Evolutionary conservation across 2,888 invertebrate genomes (phyloP), one percentile per base, ranked within the genome.

Genomic region (Desoria tigrina): DNA sequence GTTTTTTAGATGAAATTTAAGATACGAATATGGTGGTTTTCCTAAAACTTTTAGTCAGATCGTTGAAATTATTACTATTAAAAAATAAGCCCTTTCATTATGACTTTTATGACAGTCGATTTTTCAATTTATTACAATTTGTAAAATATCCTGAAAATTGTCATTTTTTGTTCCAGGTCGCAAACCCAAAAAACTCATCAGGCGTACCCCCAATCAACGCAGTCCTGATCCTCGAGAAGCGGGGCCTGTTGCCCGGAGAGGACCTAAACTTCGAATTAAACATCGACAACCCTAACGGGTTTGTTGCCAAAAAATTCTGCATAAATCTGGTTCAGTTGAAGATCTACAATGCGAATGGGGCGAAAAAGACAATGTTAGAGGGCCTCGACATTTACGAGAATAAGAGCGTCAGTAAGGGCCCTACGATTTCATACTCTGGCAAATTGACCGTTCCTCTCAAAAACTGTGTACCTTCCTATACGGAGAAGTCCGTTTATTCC

Each of bases 271-370:
- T 45, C 16, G 45, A 21, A 45, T 45, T 45, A 21, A 45, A 4
- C 45, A 16, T 45, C 4, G 23, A 21, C 16, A 45, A 45, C 45
- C 45, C 45, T 7, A 45, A 45, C n/a, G 4, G 45, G 7, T 45
- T 4, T 45, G 45, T 45, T 6, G 45, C 16, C 7, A 45, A 16
- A 16, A 45, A 45, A 21, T 21, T 45, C 23, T 9, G 18, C 16
- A 21, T 45, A 4, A 45, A 45, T 16, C 45, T 45, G 7, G 45
- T 45, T 21, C 45, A 16, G 16, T 16, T n/a, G 7, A 21, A 21
- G n/a, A 45, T 45, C 16, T 45, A 45, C 16, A 45, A 45, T 45
- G 45, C 23, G 23, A 9, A 45, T 45, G 45, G 16, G 23, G 45
- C 45, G 7, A 45, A n/a, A 7, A 45, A 45, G 23, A 45, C 45